These are phyloP conservation scores for Conistra vaccinii DNA, from an alignment of 2,888 invertebrate genomes.

Conservation along the genomic window DNA sequence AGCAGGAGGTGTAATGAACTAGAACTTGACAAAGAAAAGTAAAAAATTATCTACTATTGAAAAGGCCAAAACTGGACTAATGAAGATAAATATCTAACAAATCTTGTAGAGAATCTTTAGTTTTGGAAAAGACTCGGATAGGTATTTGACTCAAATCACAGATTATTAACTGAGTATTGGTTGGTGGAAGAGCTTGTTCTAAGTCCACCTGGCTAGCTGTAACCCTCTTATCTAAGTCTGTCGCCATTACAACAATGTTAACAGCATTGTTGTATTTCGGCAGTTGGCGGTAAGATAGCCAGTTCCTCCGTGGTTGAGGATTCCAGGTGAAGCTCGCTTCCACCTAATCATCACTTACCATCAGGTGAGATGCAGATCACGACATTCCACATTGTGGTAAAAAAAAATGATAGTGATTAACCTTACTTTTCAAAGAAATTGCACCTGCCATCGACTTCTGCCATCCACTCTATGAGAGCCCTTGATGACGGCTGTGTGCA, in stretches of 20 bases:
- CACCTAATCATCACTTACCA: no score
- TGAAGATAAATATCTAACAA: neutral
- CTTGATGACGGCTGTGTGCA: constrained; percentile 91
- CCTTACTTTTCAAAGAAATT: constrained; percentile 91
- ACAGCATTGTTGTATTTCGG: no score
- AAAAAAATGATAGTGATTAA: neutral
- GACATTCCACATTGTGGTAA: no score
- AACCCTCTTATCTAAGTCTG: no score
- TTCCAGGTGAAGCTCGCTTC: no score
- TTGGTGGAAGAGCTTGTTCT: no score
- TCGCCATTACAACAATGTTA: no score
- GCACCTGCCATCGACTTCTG: constrained; percentile 90
- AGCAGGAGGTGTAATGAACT: neutral
- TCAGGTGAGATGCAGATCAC: no score
- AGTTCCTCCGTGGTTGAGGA: no score
- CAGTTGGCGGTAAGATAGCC: no score
- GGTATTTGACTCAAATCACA: neutral
- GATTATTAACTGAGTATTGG: neutral
- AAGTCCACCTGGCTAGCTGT: no score
- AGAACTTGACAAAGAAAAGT: neutral
- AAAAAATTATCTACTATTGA: neutral
- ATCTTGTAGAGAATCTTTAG: neutral
- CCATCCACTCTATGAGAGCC: constrained; percentile 92
- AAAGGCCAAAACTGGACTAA: neutral
- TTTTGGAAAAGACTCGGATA: no score